phyloP scores from a whole-genome alignment of 2,113 vertebrate species.

The Calidris pygmaea region DNA sequence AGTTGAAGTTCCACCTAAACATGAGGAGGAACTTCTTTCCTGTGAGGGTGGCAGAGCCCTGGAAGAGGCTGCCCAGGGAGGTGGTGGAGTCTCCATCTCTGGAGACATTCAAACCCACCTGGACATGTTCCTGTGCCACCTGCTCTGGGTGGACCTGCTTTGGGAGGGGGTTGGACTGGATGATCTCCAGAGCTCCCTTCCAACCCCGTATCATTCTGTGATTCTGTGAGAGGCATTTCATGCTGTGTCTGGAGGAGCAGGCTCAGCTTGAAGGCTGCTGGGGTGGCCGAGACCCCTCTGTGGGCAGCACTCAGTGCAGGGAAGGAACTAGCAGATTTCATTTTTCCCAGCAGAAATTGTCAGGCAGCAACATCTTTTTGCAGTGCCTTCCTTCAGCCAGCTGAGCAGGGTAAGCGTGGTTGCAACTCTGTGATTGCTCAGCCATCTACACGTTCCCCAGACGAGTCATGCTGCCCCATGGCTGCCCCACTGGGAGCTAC shows the following conservation, averaged over 20 bases:
- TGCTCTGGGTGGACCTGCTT: too few species aligned
- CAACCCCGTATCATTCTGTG: too few species aligned
- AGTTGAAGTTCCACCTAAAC: too few species aligned
- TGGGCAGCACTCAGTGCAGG: not conserved
- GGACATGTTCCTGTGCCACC: too few species aligned
- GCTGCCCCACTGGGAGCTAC: not conserved
- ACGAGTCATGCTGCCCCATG: accelerated
- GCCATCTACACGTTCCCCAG: accelerated
- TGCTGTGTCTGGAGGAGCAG: not conserved
- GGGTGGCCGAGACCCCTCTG: accelerated
- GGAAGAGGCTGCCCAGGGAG: too few species aligned
- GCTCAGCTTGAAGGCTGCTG: not conserved
- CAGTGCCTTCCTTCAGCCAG: not conserved
- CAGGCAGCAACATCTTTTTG: accelerated
- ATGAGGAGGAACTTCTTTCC: too few species aligned
- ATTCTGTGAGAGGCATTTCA: not conserved
- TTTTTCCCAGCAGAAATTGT: not conserved
- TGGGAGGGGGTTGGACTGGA: too few species aligned
- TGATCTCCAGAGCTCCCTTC: too few species aligned
- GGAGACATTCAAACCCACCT: too few species aligned
- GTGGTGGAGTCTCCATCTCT: too few species aligned
- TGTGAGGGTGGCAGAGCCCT: too few species aligned
- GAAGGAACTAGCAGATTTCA: not conserved
- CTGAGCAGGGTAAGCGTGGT: not conserved
- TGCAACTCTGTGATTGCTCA: not conserved